These are phyloP conservation scores for Cygnus buccinator DNA, from an alignment of 2,113 vertebrate species.

Conservation along the genomic window DNA sequence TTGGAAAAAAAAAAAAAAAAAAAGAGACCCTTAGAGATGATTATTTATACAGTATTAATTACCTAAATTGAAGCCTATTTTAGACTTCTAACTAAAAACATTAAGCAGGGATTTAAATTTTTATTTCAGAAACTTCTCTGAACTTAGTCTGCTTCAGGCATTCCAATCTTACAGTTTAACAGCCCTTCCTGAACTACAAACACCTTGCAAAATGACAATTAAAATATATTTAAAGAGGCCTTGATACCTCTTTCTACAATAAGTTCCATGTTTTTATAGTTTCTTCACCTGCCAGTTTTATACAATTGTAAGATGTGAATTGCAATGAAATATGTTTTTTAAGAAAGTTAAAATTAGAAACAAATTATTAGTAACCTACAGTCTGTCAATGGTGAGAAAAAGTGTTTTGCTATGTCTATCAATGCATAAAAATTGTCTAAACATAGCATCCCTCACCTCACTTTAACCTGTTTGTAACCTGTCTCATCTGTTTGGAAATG, in stretches of 20 bases:
- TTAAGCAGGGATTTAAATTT: background rate
- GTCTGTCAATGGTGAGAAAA: background rate
- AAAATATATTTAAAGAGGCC: background rate
- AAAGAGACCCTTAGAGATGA: background rate
- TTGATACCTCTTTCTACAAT: background rate
- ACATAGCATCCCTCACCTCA: background rate
- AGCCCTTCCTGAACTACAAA: background rate
- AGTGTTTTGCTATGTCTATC: background rate
- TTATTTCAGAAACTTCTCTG: background rate
- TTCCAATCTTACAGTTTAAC: background rate
- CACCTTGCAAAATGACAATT: background rate
- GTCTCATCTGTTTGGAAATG: background rate
- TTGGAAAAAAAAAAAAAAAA: background rate
- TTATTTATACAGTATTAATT: slow-evolving; percentile 40
- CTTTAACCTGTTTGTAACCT: background rate
- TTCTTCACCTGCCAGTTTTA: background rate
- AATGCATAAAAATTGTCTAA: background rate
- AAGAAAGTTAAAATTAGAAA: background rate
- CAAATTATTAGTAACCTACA: background rate
- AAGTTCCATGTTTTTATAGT: background rate
- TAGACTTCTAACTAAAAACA: background rate
- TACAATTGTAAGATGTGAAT: background rate
- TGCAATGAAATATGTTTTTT: background rate
- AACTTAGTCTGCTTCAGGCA: slow-evolving; percentile 2
- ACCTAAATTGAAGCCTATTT: background rate